Conservation (phyloP, 2,113 vertebrate genomes). For the Sus scrofa region T2T-Sscrofa CM000814.6:41167501-41168000, state of each 20-base stretch:
- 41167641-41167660: background rate
- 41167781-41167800: background rate
- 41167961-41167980: slow-evolving; percentile 76
- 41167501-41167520: background rate
- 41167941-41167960: slow-evolving; percentile 88
- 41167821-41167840: slow-evolving; percentile 68
- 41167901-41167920: slow-evolving; percentile 88
- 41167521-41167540: background rate
- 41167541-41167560: background rate
- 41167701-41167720: slow-evolving; percentile 53
- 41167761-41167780: background rate
- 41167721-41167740: background rate
- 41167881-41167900: slow-evolving; percentile 87
- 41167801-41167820: background rate
- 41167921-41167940: slow-evolving; percentile 85
- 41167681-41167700: background rate
- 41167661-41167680: background rate
- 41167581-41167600: background rate
- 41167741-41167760: background rate
- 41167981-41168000: slow-evolving; percentile 61
- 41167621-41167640: background rate
- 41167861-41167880: slow-evolving; percentile 83
- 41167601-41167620: slow-evolving; percentile 4
- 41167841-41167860: slow-evolving; percentile 77
- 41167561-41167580: background rate